Evolutionary conservation across 2,113 vertebrate genomes (phyloP), one percentile per base, ranked within the genome.

Genomic region (Elephantulus edwardii): DNA sequence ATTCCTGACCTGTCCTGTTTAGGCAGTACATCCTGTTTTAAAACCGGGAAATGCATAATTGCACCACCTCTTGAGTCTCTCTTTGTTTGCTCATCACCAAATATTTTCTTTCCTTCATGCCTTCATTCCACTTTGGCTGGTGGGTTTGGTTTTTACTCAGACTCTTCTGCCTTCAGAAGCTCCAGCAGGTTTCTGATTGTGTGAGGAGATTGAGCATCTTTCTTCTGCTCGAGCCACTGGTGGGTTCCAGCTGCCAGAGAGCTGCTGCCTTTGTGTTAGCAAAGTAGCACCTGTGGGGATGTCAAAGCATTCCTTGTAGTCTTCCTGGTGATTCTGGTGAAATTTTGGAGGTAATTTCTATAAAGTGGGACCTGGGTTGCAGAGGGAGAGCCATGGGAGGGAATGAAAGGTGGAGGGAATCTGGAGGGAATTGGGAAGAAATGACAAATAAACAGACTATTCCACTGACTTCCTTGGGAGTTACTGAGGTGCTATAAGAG

Each of bases 11-110:
- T 17, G 44, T 84, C 92, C 11, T 56, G 84, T 62, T 85, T 46
- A 91, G 91, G 40, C 84, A 46, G 35, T 38, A 64, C 58, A 42
- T 30, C 35, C 62, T 56, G 38, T 79, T 94, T 92, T 60, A 85
- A 71, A 35, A 85, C 88, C 60, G 79, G n/a, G 76, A 94, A 92
- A 40, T 30, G 38, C 71, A 87, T 75, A 87, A 78, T 77, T 87
- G 80, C 50, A 35, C 76, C 52, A 76, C 44, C 20, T 85, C 44
- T 88, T 82, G 68, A 93, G 42, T 93, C 78, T 86, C 87, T 70
- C 82, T 81, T 90, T 60, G 58, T 83, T 72, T 93, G 24, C 91
- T 88, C 75, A 35, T 93, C 75, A 58, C 79, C 70, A 33, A 80
- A 66, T 42, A 50, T 85, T 89, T 86, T 72, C 68, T 28, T n/a